Evolutionary conservation across 2,113 vertebrate genomes (phyloP).

Genomic region (Thomomys bottae): DNA sequence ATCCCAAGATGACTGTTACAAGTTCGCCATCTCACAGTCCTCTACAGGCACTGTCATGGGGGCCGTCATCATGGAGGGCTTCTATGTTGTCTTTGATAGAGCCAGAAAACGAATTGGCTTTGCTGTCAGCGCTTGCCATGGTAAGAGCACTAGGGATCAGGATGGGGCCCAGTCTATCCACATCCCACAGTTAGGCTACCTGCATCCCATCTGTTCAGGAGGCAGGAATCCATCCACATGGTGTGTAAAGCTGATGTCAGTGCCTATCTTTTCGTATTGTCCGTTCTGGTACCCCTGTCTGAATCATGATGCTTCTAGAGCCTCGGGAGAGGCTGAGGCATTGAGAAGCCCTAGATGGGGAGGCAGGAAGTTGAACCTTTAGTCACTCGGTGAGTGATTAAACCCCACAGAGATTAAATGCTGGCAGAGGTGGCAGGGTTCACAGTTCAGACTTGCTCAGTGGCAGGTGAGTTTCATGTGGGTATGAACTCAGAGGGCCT

Average conservation of each 20-base stretch:
- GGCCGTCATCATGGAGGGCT: conserved; percentile 98
- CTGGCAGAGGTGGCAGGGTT: neutral
- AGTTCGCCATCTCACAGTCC: conserved; percentile 98
- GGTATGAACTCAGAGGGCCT: neutral
- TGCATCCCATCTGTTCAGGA: neutral
- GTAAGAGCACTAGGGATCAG: conserved; percentile 84
- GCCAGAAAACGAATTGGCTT: conserved; percentile 95
- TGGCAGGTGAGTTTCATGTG: neutral
- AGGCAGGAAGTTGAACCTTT: neutral
- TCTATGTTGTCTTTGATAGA: conserved; percentile 97
- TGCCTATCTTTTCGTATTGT: too few relatives aligned
- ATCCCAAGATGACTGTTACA: conserved; percentile 97
- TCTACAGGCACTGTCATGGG: conserved; percentile 98
- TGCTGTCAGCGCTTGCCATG: conserved; percentile 96
- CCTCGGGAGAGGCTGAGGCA: neutral
- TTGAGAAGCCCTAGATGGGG: neutral
- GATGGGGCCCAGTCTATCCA: neutral
- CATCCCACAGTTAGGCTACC: neutral
- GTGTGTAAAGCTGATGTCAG: neutral
- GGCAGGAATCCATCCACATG: neutral
- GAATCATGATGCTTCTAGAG: neutral
- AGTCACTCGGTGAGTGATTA: neutral
- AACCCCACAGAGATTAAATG: neutral
- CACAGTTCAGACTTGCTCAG: neutral
- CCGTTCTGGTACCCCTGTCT: neutral